A percentile compares a stretch with the other conserved stretches of the same genome.
These are phyloP conservation scores for Acipenser transmontanus DNA, from an alignment of 2,797 vertebrate genomes.

Conservation along the genomic window DNA sequence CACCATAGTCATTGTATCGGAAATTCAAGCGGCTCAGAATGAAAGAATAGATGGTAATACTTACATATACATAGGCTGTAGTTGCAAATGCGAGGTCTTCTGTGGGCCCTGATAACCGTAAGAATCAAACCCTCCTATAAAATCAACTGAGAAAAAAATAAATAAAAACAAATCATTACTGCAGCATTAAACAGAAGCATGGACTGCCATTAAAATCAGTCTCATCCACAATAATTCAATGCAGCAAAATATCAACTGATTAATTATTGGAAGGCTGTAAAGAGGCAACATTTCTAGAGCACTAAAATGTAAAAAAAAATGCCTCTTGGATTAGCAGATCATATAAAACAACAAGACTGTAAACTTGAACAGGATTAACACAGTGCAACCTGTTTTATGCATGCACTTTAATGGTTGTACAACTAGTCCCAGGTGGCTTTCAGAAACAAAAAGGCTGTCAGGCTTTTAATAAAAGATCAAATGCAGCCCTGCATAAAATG, in stretches of 20 bases:
- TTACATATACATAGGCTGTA: constrained; percentile 99
- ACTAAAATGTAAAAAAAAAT: constrained; percentile 10
- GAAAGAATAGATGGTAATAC: constrained; percentile 32
- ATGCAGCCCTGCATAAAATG: constrained; percentile 8
- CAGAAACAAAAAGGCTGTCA: constrained; percentile 21
- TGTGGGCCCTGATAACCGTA: constrained; percentile 98
- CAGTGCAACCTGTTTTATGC: constrained; percentile 7
- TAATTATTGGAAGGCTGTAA: background rate
- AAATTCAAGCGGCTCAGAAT: too few relatives aligned
- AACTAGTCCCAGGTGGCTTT: constrained; percentile 16
- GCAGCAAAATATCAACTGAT: too few relatives aligned
- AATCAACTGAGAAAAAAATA: constrained; percentile 77
- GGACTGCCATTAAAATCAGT: background rate
- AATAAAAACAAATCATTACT: constrained; percentile 25
- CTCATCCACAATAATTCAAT: background rate
- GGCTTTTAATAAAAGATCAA: constrained; percentile 24
- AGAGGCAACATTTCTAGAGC: constrained; percentile 18
- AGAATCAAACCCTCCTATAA: constrained; percentile 98
- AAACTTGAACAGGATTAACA: constrained; percentile 27
- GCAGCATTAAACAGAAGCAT: too few relatives aligned
- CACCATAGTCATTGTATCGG: too few relatives aligned
- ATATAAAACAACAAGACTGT: constrained; percentile 19
- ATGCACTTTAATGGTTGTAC: constrained; percentile 18
- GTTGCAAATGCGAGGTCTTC: constrained; percentile 97
- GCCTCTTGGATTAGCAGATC: constrained; percentile 34